phyloP scores from a whole-genome alignment of 1,140 invertebrate genomes.

The Sitophilus oryzae region DNA sequence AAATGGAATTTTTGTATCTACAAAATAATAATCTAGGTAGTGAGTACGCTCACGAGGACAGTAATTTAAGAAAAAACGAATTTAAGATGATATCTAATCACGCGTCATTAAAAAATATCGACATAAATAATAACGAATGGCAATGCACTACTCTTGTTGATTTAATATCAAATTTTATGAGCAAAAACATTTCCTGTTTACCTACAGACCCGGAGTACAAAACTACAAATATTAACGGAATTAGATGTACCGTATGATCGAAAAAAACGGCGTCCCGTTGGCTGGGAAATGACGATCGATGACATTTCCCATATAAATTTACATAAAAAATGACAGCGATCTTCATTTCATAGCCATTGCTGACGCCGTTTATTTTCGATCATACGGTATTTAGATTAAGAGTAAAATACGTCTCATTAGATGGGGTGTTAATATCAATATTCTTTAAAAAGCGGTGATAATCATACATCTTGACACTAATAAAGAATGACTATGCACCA shows the following conservation, averaged over 20 bases:
- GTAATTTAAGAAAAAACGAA: not conserved
- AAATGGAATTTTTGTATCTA: constrained; percentile 1
- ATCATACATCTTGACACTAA: too few species aligned
- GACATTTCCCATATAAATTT: too few species aligned
- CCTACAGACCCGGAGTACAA: not conserved
- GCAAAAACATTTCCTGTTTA: constrained; percentile 10
- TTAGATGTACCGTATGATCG: constrained; percentile 11
- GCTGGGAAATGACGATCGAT: too few species aligned
- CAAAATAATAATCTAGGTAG: constrained; percentile 9
- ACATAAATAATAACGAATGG: constrained; percentile 14
- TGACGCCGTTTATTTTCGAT: too few species aligned
- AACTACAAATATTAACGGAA: constrained; percentile 9
- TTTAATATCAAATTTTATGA: not conserved
- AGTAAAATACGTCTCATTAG: too few species aligned
- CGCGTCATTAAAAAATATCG: not conserved
- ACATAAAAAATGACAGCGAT: too few species aligned
- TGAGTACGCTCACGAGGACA: constrained; percentile 3
- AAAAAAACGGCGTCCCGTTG: too few species aligned
- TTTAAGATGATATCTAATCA: constrained; percentile 2
- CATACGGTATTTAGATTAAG: too few species aligned
- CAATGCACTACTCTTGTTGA: constrained; percentile 5
- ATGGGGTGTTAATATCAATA: too few species aligned
- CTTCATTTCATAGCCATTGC: too few species aligned
- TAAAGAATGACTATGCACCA: too few species aligned
- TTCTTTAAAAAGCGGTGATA: too few species aligned